Conservation (phyloP, 1,140 invertebrate species). For the Doryteuthis pealeii region DNA sequence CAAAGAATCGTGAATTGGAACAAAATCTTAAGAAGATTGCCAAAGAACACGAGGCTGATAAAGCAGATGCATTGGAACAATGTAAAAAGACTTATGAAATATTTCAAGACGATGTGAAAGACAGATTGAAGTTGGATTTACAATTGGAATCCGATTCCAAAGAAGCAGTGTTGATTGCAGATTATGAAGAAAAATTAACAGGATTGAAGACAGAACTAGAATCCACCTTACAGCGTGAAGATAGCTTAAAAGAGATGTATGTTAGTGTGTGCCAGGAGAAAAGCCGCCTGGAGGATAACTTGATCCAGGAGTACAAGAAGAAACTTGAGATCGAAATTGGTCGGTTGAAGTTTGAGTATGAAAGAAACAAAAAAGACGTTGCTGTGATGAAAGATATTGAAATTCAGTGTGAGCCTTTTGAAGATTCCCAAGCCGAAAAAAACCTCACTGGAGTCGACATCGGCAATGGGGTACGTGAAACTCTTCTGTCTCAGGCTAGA, state of each 20-base stretch:
- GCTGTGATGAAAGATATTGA: neutral
- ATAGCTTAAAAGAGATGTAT: conserved; percentile 52
- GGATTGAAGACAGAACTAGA: neutral
- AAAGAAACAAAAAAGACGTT: neutral
- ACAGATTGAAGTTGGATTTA: conserved; percentile 33
- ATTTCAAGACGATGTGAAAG: conserved; percentile 33
- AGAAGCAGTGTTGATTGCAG: neutral
- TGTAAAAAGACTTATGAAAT: conserved; percentile 15
- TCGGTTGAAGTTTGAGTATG: neutral
- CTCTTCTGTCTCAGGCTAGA: neutral
- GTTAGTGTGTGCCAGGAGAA: conserved; percentile 39
- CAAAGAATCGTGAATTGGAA: neutral
- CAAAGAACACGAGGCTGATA: neutral
- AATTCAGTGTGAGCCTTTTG: neutral
- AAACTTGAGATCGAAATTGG: neutral
- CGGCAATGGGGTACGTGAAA: neutral
- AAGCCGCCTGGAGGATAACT: neutral
- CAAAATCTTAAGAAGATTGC: neutral
- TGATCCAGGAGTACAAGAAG: neutral
- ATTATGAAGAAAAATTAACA: neutral
- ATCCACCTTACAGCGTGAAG: neutral
- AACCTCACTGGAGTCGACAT: neutral
- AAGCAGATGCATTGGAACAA: neutral
- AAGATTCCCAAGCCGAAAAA: neutral
- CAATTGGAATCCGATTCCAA: conserved; percentile 16